These are phyloP conservation scores for Diadumene lineata DNA, from an alignment of 92 coral and sea anemone genomes.

Conservation along the genomic window DNA sequence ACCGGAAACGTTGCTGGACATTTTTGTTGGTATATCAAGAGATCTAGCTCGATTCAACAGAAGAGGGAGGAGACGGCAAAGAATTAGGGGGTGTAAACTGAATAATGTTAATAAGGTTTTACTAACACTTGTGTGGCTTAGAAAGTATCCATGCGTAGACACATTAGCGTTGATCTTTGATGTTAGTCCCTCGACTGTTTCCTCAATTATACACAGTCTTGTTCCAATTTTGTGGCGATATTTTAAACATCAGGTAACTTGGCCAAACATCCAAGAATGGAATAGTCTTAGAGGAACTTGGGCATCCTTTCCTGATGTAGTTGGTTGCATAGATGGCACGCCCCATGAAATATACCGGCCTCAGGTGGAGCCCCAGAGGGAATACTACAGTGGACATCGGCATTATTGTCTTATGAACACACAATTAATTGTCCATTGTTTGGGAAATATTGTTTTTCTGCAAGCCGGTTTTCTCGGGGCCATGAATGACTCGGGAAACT, in stretches of 20 bases:
- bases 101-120: conserved; percentile 27
- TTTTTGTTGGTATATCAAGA: background rate
- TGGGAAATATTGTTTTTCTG: conserved; percentile 37
- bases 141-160: conserved; percentile 39
- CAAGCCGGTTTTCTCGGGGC: conserved; percentile 48
- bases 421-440: conserved; percentile 29
- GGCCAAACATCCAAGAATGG: conserved; percentile 50
- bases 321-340: conserved; percentile 42
- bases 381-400: conserved; percentile 47
- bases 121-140: conserved; percentile 30
- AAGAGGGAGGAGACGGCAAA: conserved; percentile 25
- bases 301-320: conserved; percentile 29
- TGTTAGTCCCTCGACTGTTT: conserved; percentile 35
- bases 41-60: conserved; percentile 20
- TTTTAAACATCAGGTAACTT: conserved; percentile 32
- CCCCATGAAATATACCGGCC: conserved; percentile 52
- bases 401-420: conserved; percentile 47
- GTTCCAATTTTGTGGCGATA: conserved; percentile 48
- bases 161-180: conserved; percentile 34
- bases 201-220: conserved; percentile 31
- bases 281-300: conserved; percentile 34
- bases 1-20: conserved; percentile 41
- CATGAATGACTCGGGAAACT: conserved; percentile 42
- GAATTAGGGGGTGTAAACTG: conserved; percentile 17
- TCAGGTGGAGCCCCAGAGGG: conserved; percentile 42